Evolutionary conservation across 2,888 invertebrate genomes (phyloP), one percentile per base, ranked within the genome.

Genomic region (Andrena hattorfiana): DNA sequence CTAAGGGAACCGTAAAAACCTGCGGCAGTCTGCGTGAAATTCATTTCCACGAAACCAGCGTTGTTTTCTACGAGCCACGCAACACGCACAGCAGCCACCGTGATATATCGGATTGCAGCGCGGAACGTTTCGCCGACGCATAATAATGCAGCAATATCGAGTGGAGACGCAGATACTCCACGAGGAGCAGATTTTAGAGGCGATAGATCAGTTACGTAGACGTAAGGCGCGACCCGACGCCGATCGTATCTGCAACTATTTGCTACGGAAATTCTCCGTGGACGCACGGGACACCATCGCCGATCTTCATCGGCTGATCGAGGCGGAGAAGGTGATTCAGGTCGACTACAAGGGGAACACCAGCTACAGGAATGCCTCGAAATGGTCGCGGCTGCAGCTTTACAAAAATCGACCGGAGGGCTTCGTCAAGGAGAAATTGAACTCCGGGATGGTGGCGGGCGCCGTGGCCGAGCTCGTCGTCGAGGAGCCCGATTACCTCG

Each of bases 331-430:
- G 89, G 96, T 98, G 74, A 95, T 97, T 86, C 97, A 97, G 95
- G 98, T 98, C 42, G 97, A 97, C 92, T 98, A 97, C 94, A 98
- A 98, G 94, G 97, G 97, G 90, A 97, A 96, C 94, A 97, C 97
- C 87, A 97, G 97, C 94, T 98, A 98, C 93, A 95, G 98, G 90
- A 97, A 97, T 95, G 97, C 97, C 66, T 96, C 97, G 69, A 97
- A 96, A 95, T 97, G 95, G 96, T 95, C 94, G 32, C 90, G 93
- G n/a, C 84, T 94, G 0, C 93, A 93, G 75, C 88, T 93, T 2
- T 94, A 94, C 86, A 94, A 94, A 84, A 94, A 93, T 86, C 92
- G 93, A 64, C 93, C 94, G 68, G 95, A 94, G 94, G 95, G 96
- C 89, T 94, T 94, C 26, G 95, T 91, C 94, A 96, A 92, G 92